Conservation (phyloP, 2,888 invertebrate genomes). For the Lamellibrachia columna region DNA sequence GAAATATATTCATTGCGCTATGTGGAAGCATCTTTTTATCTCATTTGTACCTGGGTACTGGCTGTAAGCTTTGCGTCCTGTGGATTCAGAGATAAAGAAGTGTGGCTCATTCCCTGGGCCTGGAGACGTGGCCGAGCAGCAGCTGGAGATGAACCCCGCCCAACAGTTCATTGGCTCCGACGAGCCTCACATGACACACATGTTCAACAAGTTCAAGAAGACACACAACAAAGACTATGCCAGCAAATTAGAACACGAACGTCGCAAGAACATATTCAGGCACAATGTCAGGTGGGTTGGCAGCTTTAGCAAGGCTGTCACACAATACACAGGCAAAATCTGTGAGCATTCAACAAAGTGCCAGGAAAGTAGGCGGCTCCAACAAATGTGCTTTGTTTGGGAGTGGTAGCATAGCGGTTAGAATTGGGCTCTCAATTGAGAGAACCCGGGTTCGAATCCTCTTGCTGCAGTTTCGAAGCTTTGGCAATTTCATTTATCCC, state of each 20-base stretch:
- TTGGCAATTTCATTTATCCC: too few species aligned
- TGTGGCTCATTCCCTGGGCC: slow-evolving; percentile 85
- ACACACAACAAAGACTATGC: slow-evolving; percentile 79
- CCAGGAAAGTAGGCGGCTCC: not conserved
- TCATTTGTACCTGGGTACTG: not conserved
- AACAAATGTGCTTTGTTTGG: not conserved
- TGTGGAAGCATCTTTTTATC: not conserved
- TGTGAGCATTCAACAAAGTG: not conserved
- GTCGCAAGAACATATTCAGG: slow-evolving; percentile 81
- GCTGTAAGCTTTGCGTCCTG: not conserved
- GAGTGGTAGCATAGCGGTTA: too few species aligned
- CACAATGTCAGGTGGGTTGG: slow-evolving; percentile 76
- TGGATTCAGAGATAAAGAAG: slow-evolving; percentile 46
- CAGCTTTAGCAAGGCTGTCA: not conserved
- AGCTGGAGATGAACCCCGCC: slow-evolving; percentile 89
- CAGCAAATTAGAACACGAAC: slow-evolving; percentile 74
- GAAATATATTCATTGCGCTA: not conserved
- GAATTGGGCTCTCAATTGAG: too few species aligned
- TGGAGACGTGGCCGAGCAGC: slow-evolving; percentile 70
- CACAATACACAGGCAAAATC: not conserved
- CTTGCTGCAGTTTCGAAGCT: too few species aligned
- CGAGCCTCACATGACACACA: slow-evolving; percentile 71
- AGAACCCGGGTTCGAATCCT: too few species aligned
- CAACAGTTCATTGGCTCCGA: slow-evolving; percentile 77
- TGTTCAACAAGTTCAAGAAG: slow-evolving; percentile 79